Conservation (phyloP, 2,888 invertebrate genomes). For the Leptinotarsa rubiginosa region DNA sequence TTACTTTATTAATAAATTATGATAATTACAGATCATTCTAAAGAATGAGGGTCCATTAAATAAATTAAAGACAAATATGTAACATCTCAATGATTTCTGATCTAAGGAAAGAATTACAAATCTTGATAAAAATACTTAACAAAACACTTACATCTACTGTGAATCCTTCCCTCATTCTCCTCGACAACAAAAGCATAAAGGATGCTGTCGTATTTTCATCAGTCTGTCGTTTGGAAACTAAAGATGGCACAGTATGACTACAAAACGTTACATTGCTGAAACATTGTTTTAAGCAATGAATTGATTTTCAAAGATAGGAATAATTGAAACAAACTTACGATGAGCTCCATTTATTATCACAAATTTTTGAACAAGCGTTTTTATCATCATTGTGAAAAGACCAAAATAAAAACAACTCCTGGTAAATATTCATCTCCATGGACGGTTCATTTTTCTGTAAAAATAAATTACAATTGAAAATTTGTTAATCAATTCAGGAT, state of each 20-base stretch:
- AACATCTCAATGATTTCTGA: no score
- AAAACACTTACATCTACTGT: constrained; percentile 69
- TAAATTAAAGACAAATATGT: no score
- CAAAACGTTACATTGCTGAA: constrained; percentile 70
- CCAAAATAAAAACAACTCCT: constrained; percentile 60
- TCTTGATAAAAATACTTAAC: neutral
- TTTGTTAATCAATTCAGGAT: neutral
- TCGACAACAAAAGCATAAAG: constrained; percentile 75
- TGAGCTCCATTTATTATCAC: constrained; percentile 54
- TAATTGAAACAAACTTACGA: constrained; percentile 49
- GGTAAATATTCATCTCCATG: constrained; percentile 62
- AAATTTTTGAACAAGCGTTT: constrained; percentile 50
- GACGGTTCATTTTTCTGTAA: constrained; percentile 59
- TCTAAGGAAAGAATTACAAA: neutral
- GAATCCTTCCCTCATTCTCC: constrained; percentile 82
- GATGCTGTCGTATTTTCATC: constrained; percentile 74
- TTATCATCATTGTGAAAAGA: constrained; percentile 56
- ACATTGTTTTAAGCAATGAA: neutral
- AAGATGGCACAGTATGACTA: constrained; percentile 69
- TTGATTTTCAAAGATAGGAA: neutral
- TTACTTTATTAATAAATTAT: no score
- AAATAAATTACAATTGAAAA: constrained; percentile 20
- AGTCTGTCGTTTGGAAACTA: constrained; percentile 74
- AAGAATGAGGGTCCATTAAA: no score
- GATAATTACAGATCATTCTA: no score